phyloP scores from a whole-genome alignment of 2,113 vertebrate species.

The Sciurus niger region DNA sequence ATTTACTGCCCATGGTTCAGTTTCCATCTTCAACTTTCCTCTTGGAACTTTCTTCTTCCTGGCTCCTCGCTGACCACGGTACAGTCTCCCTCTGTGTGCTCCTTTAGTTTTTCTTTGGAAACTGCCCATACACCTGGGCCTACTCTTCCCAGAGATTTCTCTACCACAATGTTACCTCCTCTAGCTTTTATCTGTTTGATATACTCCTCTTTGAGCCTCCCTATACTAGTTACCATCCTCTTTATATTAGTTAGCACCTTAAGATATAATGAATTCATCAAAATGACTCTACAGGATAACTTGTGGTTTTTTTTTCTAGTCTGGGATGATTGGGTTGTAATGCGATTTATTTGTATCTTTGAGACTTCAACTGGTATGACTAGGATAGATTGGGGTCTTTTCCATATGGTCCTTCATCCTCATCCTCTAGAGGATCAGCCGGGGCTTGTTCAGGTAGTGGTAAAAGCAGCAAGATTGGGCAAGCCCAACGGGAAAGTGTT shows the following conservation, averaged over 20 bases:
- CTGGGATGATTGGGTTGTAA: not conserved
- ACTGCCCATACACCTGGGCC: not conserved
- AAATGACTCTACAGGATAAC: not conserved
- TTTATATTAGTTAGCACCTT: not conserved
- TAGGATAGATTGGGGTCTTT: not conserved
- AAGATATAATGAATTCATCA: not conserved
- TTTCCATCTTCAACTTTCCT: slow-evolving; percentile 1
- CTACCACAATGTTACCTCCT: not conserved
- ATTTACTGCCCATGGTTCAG: not conserved
- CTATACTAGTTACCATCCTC: not conserved
- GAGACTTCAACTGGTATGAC: not conserved
- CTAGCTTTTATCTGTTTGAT: not conserved
- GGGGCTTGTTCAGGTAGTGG: not conserved
- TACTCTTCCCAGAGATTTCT: not conserved
- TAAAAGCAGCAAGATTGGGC: not conserved
- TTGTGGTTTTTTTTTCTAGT: not conserved
- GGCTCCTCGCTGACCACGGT: not conserved
- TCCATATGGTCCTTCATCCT: not conserved
- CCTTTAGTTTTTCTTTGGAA: not conserved
- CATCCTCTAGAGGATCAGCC: not conserved
- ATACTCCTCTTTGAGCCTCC: not conserved
- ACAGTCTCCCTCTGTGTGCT: not conserved
- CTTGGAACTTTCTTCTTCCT: not conserved
- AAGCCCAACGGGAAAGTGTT: not conserved
- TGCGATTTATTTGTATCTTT: not conserved